Evolutionary conservation across 2,113 vertebrate genomes (phyloP).

Genomic region (Narcine bancroftii): DNA sequence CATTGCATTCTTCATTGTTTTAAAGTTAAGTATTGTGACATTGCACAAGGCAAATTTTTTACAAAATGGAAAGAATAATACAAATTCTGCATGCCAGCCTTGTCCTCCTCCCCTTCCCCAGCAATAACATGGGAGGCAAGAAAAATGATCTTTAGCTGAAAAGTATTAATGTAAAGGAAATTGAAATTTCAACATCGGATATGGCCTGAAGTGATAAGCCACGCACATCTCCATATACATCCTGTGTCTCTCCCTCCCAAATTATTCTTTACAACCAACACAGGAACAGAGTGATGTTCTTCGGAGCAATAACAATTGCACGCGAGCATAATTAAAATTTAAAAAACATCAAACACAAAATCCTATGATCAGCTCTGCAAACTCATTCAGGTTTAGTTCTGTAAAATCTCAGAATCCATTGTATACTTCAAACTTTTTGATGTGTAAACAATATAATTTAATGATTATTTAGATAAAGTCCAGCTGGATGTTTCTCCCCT

Average conservation of each 20-base stretch:
- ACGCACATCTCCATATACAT: slow-evolving; percentile 15
- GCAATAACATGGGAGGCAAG: not conserved
- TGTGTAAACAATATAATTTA: slow-evolving; percentile 13
- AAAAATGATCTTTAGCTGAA: slow-evolving; percentile 3
- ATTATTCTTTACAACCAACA: slow-evolving; percentile 1
- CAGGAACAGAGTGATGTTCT: not conserved
- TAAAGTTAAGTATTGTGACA: not conserved
- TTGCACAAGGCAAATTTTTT: not conserved
- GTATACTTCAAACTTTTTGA: slow-evolving; percentile 7
- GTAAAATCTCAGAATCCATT: not conserved
- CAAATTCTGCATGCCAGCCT: not conserved
- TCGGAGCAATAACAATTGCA: not conserved
- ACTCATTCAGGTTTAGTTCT: slow-evolving; percentile 17
- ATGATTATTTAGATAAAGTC: not conserved
- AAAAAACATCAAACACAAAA: not conserved
- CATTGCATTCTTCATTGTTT: not conserved
- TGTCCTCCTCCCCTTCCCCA: not conserved
- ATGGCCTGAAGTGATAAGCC: slow-evolving; percentile 8
- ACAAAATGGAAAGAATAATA: not conserved
- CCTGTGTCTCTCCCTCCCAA: slow-evolving; percentile 25
- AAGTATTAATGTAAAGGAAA: slow-evolving; percentile 17
- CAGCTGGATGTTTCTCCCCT: not conserved
- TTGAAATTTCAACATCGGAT: slow-evolving; percentile 22
- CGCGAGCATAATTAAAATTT: slow-evolving; percentile 23
- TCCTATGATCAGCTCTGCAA: not conserved